A percentile compares a stretch with the other conserved stretches of the same genome.
These are phyloP conservation scores for Eulacestoma nigropectus DNA, from an alignment of 2,113 vertebrate genomes.

Conservation along the genomic window DNA sequence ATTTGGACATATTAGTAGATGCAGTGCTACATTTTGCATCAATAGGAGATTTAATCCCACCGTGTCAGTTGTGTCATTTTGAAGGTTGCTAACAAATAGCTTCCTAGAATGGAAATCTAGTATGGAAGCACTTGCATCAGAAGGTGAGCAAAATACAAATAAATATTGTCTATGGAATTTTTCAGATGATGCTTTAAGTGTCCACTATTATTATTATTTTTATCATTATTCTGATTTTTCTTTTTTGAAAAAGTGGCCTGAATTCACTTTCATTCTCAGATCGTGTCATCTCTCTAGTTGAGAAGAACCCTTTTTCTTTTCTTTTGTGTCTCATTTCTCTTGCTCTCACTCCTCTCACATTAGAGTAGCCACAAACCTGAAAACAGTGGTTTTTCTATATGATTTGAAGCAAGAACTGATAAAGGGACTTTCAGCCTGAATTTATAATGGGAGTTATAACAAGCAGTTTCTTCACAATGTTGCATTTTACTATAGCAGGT, in stretches of 20 bases:
- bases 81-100: background rate
- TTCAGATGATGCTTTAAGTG: background rate
- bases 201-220: background rate
- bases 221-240: background rate
- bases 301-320: background rate
- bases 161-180: background rate
- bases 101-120: background rate
- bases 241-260: background rate
- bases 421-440: background rate
- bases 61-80: background rate
- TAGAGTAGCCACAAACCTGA: background rate
- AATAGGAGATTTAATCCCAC: background rate
- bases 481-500: background rate
- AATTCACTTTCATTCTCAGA: background rate
- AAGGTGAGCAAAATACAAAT: background rate
- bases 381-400: background rate
- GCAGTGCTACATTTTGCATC: rapidly evolving
- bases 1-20: background rate
- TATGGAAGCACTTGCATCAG: background rate
- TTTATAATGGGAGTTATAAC: background rate
- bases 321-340: background rate
- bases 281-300: background rate
- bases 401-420: background rate
- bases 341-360: background rate
- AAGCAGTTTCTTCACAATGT: background rate